These are phyloP conservation scores for Amorpha juglandis DNA, from an alignment of 2,888 invertebrate genomes.

Conservation along the genomic window DNA sequence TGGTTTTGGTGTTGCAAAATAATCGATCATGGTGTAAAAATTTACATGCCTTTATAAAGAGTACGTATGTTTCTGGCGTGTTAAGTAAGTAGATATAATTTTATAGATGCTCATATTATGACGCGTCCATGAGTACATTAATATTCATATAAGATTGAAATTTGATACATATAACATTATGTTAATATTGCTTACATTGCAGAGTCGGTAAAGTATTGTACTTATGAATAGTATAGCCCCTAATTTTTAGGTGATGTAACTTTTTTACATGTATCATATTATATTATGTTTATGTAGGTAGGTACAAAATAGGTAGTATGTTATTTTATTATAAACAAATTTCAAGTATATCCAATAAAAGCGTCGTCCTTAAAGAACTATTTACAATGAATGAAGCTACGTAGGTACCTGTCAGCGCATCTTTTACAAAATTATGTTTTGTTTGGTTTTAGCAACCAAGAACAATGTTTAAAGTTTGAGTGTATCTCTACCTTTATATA, in stretches of 20 bases:
- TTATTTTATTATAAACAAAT: conserved; percentile 41
- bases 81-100: conserved; percentile 53
- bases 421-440: conserved; percentile 22
- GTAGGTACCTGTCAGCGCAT: conserved; percentile 33
- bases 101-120: conserved; percentile 50
- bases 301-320: conserved; percentile 40
- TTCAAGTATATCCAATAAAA: conserved; percentile 45
- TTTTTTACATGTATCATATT: conserved; percentile 61
- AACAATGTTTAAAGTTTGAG: no score
- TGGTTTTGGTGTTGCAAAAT: conserved; percentile 78
- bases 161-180: conserved; percentile 54
- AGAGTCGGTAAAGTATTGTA: conserved; percentile 59
- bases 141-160: conserved; percentile 55
- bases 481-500: conserved; percentile 9
- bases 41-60: conserved; percentile 79
- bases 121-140: conserved; percentile 64
- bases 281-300: conserved; percentile 42
- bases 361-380: conserved; percentile 42
- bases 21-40: conserved; percentile 80
- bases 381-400: conserved; percentile 45
- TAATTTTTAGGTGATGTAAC: conserved; percentile 44
- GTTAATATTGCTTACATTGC: conserved; percentile 70
- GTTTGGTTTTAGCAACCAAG: conserved; percentile 11
- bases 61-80: conserved; percentile 68
- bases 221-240: conserved; percentile 47